Base-by-base conservation (phyloP, 2,888 invertebrate species). In the Habrosyne pyritoides region DNA sequence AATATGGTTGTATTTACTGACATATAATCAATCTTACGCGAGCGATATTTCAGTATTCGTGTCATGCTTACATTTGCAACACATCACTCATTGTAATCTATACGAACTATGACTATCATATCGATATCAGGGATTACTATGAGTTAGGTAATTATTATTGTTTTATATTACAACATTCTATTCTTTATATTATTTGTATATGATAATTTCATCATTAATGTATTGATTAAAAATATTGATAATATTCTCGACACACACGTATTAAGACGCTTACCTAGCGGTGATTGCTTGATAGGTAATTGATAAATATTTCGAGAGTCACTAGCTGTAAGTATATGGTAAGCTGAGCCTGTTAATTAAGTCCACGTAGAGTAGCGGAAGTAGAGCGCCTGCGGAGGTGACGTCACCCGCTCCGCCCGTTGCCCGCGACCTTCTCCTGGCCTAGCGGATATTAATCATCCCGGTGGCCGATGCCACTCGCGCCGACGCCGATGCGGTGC, bases 391-490 rank as follows among this genome's bases (percentile, higher is more conserved):
- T 71, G 80, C 87, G 85, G 87, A 85, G 84, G 82, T 90, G 91
- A 91, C 91, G 90, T 90, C 90, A 91, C 77, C 66, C 61, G 73
- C 78, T 69, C 69, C 75, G 78, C 73, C 28, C 28, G 42, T 6
- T 12, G 50, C 50, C 74, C 73, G 82, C 89, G 88, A 84, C 89
- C 89, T 89, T 89, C 87, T 80, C 83, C 77, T 77, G 71, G 76
- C 83, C 77, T 77, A 70, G 76, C 90, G 91, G 90, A 91, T 89
- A 91, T 91, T 90, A 91, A 90, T 91, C 90, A 91, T 88, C 84
- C 88, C 82, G 84, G 72, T 69, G 75, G 73, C 87, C 83, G 84
- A 71, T 67, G 75, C 71, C 71, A 74, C 69, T 62, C 69, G 67
- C 69, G 63, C 66, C 72, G 66, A 69, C 67, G 63, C 71, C 60